phyloP scores from a whole-genome alignment of 2,888 invertebrate genomes.

The Ectobius pallidus region DNA sequence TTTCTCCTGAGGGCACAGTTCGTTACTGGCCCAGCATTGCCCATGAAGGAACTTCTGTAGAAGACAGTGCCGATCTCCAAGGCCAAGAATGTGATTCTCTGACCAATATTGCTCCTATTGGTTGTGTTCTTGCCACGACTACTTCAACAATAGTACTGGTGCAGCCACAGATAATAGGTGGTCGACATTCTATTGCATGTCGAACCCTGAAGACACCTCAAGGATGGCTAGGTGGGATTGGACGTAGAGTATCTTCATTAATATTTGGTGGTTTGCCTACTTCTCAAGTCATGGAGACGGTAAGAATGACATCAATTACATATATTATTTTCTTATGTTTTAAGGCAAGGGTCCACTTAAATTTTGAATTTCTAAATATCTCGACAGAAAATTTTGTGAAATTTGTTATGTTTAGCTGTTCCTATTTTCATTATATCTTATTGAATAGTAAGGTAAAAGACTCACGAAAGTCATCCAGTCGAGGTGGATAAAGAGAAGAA shows the following conservation, averaged over 20 bases:
- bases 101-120: slow-evolving; percentile 69
- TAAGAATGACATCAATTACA: slow-evolving; percentile 43
- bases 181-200: slow-evolving; percentile 71
- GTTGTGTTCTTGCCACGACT: slow-evolving; percentile 87
- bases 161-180: slow-evolving; percentile 65
- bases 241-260: slow-evolving; percentile 78
- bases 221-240: slow-evolving; percentile 87
- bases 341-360: too few species aligned
- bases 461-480: too few species aligned
- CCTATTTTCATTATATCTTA: too few species aligned
- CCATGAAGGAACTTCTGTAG: slow-evolving; percentile 84
- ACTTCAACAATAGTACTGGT: slow-evolving; percentile 85
- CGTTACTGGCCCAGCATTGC: slow-evolving; percentile 93
- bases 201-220: slow-evolving; percentile 74
- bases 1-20: slow-evolving; percentile 90
- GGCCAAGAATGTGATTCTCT: slow-evolving; percentile 86
- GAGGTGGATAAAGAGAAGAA: too few species aligned
- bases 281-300: slow-evolving; percentile 47
- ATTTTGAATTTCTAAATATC: too few species aligned
- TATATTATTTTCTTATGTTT: too few species aligned
- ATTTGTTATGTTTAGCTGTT: too few species aligned
- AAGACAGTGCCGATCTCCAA: slow-evolving; percentile 83
- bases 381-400: too few species aligned
- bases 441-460: too few species aligned
- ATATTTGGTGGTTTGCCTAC: slow-evolving; percentile 70